These are phyloP conservation scores for Orchesellides sinensis DNA, from an alignment of 2,888 invertebrate genomes.

Conservation along the genomic window DNA sequence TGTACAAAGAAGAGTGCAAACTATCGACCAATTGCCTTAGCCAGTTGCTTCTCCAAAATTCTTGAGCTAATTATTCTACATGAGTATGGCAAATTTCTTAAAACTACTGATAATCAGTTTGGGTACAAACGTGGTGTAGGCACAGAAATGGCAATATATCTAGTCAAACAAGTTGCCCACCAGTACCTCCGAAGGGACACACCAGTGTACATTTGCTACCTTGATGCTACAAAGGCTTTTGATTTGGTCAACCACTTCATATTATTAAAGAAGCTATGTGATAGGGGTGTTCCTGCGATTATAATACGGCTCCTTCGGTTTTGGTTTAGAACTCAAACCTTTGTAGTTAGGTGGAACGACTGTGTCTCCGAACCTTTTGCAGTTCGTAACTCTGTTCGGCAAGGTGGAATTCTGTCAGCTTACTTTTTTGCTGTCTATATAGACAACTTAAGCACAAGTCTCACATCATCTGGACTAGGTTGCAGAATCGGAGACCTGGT, in stretches of 20 bases:
- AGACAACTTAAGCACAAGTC: not conserved
- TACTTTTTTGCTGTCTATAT: conserved; percentile 4
- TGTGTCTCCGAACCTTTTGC: not conserved
- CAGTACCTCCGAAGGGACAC: not conserved
- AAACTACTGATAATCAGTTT: not conserved
- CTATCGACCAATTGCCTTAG: conserved; percentile 9
- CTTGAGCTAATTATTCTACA: not conserved
- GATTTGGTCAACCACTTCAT: conserved; percentile 19
- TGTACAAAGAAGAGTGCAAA: not conserved
- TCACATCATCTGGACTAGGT: not conserved
- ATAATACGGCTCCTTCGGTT: not conserved
- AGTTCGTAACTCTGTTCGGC: conserved; percentile 8
- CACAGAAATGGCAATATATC: not conserved
- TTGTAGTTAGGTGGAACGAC: not conserved
- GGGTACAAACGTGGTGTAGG: not conserved
- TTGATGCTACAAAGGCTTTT: conserved; percentile 14
- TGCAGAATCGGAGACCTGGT: not conserved
- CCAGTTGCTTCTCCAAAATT: conserved; percentile 1
- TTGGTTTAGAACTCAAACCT: not conserved
- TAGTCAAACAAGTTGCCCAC: not conserved
- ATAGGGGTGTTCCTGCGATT: not conserved
- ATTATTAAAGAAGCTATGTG: not conserved
- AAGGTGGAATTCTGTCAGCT: conserved; percentile 7
- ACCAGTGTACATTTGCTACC: not conserved
- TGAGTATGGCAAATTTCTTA: not conserved